A percentile compares a stretch with the other conserved stretches of the same genome.
Evolutionary conservation across 2,888 invertebrate species (phyloP).

Genomic region (Dicranocentrus wangi): DNA sequence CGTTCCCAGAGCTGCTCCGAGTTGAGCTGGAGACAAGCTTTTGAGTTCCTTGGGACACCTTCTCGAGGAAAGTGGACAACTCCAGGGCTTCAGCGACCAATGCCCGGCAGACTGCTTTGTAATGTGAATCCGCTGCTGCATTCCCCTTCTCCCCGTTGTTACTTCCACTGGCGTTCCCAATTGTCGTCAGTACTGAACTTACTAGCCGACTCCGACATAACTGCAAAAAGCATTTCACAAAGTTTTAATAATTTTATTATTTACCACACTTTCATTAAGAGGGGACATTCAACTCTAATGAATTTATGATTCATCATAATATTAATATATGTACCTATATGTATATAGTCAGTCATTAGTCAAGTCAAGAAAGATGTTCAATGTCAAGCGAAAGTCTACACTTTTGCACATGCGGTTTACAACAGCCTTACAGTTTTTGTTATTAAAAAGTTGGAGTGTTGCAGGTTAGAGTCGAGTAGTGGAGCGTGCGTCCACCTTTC

Average conservation of each 20-base stretch:
- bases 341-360: no score
- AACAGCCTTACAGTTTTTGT: no score
- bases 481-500: slow-evolving; percentile 18
- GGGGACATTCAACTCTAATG: slow-evolving; percentile 54
- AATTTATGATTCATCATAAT: background rate
- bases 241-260: slow-evolving; percentile 3
- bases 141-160: slow-evolving; percentile 76
- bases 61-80: slow-evolving; percentile 90
- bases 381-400: slow-evolving; percentile 47
- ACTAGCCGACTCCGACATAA: slow-evolving; percentile 68
- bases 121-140: slow-evolving; percentile 82
- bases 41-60: slow-evolving; percentile 82
- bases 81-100: slow-evolving; percentile 93
- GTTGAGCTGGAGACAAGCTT: slow-evolving; percentile 48
- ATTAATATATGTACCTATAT: background rate
- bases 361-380: no score
- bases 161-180: slow-evolving; percentile 76
- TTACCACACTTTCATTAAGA: slow-evolving; percentile 9
- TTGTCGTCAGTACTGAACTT: slow-evolving; percentile 76
- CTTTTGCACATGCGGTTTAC: no score
- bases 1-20: slow-evolving; percentile 78
- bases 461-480: background rate
- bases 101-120: slow-evolving; percentile 93
- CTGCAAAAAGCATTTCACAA: slow-evolving; percentile 39
- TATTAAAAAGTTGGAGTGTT: no score